Evolutionary conservation across 2,888 invertebrate genomes (phyloP), one percentile per base, ranked within the genome.

Genomic region (Tachystola acroxantha): DNA sequence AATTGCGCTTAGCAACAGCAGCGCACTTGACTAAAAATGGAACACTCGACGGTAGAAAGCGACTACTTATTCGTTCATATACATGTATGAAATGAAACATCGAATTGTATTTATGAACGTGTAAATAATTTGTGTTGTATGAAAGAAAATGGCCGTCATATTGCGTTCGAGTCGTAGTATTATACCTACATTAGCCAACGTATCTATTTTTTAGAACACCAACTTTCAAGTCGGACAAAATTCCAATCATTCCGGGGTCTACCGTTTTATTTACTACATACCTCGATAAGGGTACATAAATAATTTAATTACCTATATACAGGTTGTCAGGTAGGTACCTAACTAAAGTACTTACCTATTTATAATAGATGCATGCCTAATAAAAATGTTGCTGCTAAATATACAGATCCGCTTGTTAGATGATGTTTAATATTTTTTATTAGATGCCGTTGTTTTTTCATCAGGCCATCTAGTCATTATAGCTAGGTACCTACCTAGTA

Each of bases 11-110:
- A 57, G 81, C 76, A 82, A 82, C 81, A 42, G 49, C 52, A 58
- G 63, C 63, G 59, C 58, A 65, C 53, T 69, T 66, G 48, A 75
- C 78, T 80, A 75, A 76, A 81, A 78, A 76, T 77, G 84, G 84
- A 79, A 76, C 76, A 57, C 66, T 70, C 72, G 68, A 64, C 71
- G 76, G 76, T 79, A 82, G 79, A 78, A 79, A 71, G 71, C 27
- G 10, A 11, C 11, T 12, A n/a, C n/a, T n/a, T n/a, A n/a, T n/a
- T n/a, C n/a, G n/a, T n/a, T n/a, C n/a, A n/a, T n/a, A n/a, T n/a
- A n/a, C n/a, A n/a, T n/a, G n/a, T n/a, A n/a, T n/a, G n/a, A n/a
- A n/a, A n/a, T n/a, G n/a, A 59, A 59, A 63, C 63, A 70, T 62
- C 58, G 64, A 64, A 67, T 66, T 7, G 27, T 26, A 27, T 34